phyloP scores from a whole-genome alignment of 64 coral and sea anemone genomes.

The Pocillopora verrucosa region DNA sequence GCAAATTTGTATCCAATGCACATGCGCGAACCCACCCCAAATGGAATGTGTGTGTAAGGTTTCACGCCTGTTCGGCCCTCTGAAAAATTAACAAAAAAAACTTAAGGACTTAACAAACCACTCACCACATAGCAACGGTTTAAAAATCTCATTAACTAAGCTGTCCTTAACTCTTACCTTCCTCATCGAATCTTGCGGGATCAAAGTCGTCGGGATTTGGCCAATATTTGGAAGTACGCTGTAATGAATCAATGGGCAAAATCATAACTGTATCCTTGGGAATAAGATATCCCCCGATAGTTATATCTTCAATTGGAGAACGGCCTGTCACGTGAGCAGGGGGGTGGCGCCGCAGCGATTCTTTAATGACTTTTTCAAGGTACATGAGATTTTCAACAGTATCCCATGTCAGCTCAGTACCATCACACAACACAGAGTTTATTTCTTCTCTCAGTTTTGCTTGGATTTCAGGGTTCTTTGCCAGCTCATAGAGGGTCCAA shows the following conservation, averaged over 20 bases:
- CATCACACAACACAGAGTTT: not conserved
- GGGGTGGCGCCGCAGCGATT: constrained; percentile 66
- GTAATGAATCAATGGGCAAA: constrained; percentile 35
- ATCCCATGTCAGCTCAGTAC: constrained; percentile 34
- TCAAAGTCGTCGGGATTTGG: constrained; percentile 56
- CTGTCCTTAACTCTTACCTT: constrained; percentile 18
- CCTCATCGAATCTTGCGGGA: constrained; percentile 56
- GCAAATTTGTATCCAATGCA: constrained; percentile 62
- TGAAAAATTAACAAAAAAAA: not conserved
- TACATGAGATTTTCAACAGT: constrained; percentile 47
- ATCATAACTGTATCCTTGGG: constrained; percentile 41
- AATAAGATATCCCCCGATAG: constrained; percentile 56
- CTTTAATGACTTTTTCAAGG: constrained; percentile 64
- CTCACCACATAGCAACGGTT: too few relatives aligned
- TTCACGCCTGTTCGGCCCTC: not conserved
- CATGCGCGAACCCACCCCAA: constrained; percentile 42
- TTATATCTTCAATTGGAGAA: not conserved
- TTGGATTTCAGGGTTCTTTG: constrained; percentile 63
- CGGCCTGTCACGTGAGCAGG: constrained; percentile 27
- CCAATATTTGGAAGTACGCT: constrained; percentile 46
- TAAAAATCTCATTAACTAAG: not conserved
- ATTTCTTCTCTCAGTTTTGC: constrained; percentile 27
- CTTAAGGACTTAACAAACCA: too few relatives aligned
- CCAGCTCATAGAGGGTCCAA: constrained; percentile 69
- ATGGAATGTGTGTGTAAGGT: constrained; percentile 25